phyloP scores from a whole-genome alignment of 2,888 invertebrate genomes.

The Synanthedon tipuliformis region DNA sequence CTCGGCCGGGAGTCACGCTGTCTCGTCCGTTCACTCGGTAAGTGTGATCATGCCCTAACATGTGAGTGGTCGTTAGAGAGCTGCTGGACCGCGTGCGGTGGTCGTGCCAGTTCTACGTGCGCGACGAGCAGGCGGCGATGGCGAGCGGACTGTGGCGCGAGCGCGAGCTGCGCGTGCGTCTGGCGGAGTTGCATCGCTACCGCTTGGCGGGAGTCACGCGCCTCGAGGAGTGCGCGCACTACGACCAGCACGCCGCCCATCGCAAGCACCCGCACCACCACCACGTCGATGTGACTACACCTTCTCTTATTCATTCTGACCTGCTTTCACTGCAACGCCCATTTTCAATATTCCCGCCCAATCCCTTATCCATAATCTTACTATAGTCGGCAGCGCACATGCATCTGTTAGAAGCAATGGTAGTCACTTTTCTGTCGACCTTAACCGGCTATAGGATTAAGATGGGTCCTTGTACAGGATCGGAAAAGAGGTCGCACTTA shows the following conservation, averaged over 20 bases:
- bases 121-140: slow-evolving; percentile 85
- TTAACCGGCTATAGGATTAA: no score
- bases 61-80: slow-evolving; percentile 46
- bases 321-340: slow-evolving; percentile 11
- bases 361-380: no score
- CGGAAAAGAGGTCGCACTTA: not conserved
- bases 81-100: slow-evolving; percentile 87
- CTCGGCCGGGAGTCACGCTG: no score
- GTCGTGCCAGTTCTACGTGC: slow-evolving; percentile 89
- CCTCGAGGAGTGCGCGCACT: slow-evolving; percentile 87
- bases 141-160: slow-evolving; percentile 84
- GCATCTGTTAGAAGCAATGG: no score
- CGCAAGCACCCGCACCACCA: slow-evolving; percentile 65
- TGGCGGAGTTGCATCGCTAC: slow-evolving; percentile 85
- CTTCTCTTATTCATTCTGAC: not conserved
- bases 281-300: slow-evolving; percentile 72
- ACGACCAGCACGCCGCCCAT: slow-evolving; percentile 81
- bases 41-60: no score
- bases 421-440: no score
- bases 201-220: slow-evolving; percentile 87
- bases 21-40: no score
- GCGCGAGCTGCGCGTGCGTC: slow-evolving; percentile 83
- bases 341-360: slow-evolving; percentile 18
- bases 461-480: no score
- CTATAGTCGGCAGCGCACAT: no score